Evolutionary conservation across 2,888 invertebrate species (phyloP).

Genomic region (Hydriomena furcata): DNA sequence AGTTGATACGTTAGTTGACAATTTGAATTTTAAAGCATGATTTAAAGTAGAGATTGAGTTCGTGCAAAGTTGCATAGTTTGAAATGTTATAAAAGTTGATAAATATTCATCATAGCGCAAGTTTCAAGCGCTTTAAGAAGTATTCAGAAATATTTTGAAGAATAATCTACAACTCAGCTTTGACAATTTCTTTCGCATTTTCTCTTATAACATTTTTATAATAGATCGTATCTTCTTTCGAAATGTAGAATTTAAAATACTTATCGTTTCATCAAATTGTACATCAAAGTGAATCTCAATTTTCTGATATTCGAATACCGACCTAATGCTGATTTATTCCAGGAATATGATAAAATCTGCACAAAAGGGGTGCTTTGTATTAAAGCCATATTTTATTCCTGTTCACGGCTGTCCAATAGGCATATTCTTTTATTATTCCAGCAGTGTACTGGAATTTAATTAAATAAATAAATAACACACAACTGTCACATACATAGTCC

Average conservation of each 20-base stretch:
- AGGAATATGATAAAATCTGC: too few relatives aligned
- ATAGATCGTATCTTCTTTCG: background rate
- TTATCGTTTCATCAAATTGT: background rate
- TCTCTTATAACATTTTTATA: constrained; percentile 3
- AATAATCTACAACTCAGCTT: constrained; percentile 6
- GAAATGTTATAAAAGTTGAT: constrained; percentile 6
- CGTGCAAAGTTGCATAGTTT: constrained; percentile 7
- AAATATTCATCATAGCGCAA: constrained; percentile 15
- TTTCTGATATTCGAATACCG: too few relatives aligned
- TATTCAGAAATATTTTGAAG: constrained; percentile 12
- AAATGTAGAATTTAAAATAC: too few relatives aligned
- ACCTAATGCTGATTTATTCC: too few relatives aligned
- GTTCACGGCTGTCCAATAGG: too few relatives aligned
- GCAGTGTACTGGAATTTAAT: too few relatives aligned
- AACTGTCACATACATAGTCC: too few relatives aligned
- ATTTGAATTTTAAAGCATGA: background rate
- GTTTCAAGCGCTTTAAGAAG: constrained; percentile 10
- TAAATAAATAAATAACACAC: too few relatives aligned
- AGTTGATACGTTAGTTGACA: background rate
- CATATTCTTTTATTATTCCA: too few relatives aligned
- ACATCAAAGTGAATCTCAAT: background rate
- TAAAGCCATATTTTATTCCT: too few relatives aligned
- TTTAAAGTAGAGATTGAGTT: constrained; percentile 1
- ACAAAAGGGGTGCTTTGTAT: too few relatives aligned
- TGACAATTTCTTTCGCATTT: constrained; percentile 7